These are phyloP conservation scores for Lepidochitona cinerea DNA, from an alignment of 2,888 invertebrate species.

Conservation along the genomic window DNA sequence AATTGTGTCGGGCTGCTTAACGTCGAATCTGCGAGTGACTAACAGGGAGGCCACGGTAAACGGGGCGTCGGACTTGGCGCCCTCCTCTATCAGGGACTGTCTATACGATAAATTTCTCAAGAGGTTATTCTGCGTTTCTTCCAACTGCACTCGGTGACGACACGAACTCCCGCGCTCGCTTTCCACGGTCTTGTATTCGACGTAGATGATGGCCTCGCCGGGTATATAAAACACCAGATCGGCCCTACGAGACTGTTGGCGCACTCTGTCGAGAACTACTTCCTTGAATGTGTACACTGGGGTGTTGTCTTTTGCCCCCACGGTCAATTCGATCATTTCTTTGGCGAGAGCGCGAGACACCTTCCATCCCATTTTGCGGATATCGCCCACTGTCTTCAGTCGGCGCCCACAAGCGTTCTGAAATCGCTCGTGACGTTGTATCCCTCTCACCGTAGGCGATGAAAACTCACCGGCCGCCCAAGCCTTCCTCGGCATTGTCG, in stretches of 20 bases:
- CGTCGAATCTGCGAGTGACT: background rate
- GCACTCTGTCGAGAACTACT: background rate
- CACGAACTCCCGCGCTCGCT: background rate
- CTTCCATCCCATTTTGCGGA: background rate
- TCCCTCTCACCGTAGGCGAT: background rate
- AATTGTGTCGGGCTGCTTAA: background rate
- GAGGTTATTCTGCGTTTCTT: background rate
- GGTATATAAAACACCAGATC: background rate
- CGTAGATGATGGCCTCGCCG: background rate
- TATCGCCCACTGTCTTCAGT: background rate
- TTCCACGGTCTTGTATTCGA: background rate
- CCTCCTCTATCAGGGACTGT: background rate
- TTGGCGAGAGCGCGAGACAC: background rate
- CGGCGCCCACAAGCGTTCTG: background rate
- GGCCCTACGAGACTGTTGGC: background rate
- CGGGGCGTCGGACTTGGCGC: background rate
- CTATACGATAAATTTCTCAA: background rate
- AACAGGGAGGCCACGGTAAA: background rate
- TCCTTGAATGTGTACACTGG: background rate
- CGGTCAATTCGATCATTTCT: background rate
- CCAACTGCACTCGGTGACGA: background rate
- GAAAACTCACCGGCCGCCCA: background rate
- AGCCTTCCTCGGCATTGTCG: background rate
- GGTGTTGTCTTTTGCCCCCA: background rate
- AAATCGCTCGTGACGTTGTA: background rate